These are phyloP conservation scores for Sacculina carcini DNA, from an alignment of 2,888 invertebrate species.

Conservation along the genomic window DNA sequence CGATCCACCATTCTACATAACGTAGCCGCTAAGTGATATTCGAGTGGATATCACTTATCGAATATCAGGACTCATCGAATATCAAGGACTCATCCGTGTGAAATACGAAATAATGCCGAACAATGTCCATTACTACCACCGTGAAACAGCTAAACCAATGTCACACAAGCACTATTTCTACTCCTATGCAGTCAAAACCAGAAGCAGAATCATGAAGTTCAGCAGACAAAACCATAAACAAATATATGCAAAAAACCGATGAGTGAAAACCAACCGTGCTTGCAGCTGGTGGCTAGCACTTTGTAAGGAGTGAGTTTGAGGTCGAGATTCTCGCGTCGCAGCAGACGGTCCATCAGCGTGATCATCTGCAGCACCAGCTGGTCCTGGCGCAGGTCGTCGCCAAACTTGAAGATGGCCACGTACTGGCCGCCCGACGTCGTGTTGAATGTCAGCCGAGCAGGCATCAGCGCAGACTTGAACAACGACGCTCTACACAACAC, in stretches of 20 bases:
- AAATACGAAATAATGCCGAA: too few species aligned
- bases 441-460: constrained; percentile 63
- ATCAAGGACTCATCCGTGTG: too few species aligned
- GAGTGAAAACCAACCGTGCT: constrained; percentile 6
- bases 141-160: background rate
- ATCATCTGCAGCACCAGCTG: constrained; percentile 94
- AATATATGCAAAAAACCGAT: too few species aligned
- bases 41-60: too few species aligned
- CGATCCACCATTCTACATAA: too few species aligned
- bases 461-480: constrained; percentile 92
- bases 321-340: constrained; percentile 82
- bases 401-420: constrained; percentile 87
- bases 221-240: too few species aligned
- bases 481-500: constrained; percentile 35
- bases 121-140: too few species aligned
- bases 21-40: too few species aligned
- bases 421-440: constrained; percentile 53
- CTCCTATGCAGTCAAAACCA: too few species aligned
- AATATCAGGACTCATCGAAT: too few species aligned
- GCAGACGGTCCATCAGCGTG: constrained; percentile 82
- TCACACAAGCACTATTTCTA: background rate
- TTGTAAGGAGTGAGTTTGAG: constrained; percentile 83
- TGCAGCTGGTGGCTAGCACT: constrained; percentile 50
- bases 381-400: constrained; percentile 90
- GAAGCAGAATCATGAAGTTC: too few species aligned